phyloP scores from a whole-genome alignment of 2,113 vertebrate genomes.

The Himantopus leucocephalus region DNA sequence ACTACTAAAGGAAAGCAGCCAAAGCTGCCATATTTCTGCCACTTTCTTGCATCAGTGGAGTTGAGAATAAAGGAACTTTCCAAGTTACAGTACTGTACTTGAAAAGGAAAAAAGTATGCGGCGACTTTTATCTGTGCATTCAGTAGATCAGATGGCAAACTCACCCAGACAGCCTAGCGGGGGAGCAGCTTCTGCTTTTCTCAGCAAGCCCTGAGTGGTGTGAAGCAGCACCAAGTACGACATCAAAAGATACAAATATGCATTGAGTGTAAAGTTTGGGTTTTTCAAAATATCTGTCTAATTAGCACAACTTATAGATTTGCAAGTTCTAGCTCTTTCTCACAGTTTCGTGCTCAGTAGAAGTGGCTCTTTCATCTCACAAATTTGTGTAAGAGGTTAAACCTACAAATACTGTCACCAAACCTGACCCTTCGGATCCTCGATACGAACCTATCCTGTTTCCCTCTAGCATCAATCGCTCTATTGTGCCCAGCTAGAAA shows the following conservation, averaged over 20 bases:
- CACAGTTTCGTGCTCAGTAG: not conserved
- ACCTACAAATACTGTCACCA: not conserved
- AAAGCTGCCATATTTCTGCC: conserved; percentile 52
- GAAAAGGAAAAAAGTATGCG: conserved; percentile 28
- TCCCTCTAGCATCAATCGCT: not conserved
- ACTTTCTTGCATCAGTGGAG: conserved; percentile 43
- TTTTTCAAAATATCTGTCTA: conserved; percentile 35
- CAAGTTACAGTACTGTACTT: conserved; percentile 34
- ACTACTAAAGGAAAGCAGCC: conserved; percentile 19
- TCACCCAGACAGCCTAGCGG: conserved; percentile 28
- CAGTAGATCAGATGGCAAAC: conserved; percentile 62
- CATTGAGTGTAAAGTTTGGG: not conserved
- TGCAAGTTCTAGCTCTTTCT: not conserved
- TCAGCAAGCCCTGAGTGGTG: not conserved
- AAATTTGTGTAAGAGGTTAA: not conserved
- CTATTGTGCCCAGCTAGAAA: not conserved
- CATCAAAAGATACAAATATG: conserved; percentile 38
- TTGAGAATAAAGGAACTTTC: conserved; percentile 49
- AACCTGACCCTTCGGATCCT: not conserved
- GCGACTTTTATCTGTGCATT: conserved; percentile 52
- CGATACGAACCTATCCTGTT: not conserved
- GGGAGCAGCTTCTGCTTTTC: conserved; percentile 33
- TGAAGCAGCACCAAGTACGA: conserved; percentile 16
- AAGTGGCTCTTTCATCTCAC: conserved; percentile 18
- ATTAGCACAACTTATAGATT: not conserved